These are phyloP conservation scores for Zelostemma sp. DNA, from an alignment of 1,140 invertebrate genomes.

Conservation along the genomic window DNA sequence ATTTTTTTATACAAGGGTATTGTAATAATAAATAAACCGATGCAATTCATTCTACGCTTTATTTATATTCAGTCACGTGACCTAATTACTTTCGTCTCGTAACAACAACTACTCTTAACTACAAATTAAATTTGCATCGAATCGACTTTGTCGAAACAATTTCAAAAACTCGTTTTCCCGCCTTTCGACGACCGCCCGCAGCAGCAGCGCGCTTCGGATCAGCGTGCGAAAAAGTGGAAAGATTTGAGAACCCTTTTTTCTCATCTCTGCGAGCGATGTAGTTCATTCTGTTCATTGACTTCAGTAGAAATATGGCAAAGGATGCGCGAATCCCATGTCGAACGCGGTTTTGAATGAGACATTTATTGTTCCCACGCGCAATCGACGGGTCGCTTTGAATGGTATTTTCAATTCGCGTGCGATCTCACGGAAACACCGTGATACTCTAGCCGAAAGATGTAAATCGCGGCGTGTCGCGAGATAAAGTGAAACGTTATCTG, in stretches of 20 bases:
- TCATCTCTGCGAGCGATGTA: background rate
- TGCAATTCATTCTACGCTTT: no score
- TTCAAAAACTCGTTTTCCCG: no score
- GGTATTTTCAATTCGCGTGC: slow-evolving; percentile 7
- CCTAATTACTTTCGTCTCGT: no score
- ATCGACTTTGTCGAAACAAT: no score
- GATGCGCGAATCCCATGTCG: slow-evolving; percentile 14
- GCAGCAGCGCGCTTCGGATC: no score
- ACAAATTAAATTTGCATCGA: no score
- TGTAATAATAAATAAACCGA: no score
- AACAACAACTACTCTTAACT: no score
- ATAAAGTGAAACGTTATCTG: slow-evolving; percentile 35
- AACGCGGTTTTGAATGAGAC: slow-evolving; percentile 3
- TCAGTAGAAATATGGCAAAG: slow-evolving; percentile 10
- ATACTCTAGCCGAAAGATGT: slow-evolving; percentile 28
- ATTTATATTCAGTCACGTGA: no score
- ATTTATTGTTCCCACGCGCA: slow-evolving; percentile 1
- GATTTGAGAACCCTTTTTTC: background rate
- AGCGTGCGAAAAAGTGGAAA: background rate
- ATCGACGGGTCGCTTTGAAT: slow-evolving; percentile 11
- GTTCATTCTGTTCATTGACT: slow-evolving; percentile 2
- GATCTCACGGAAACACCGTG: background rate
- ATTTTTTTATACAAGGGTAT: no score
- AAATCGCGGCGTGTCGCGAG: slow-evolving; percentile 2
- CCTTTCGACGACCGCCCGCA: background rate